These are phyloP conservation scores for Chanos chanos DNA, from an alignment of 2,797 vertebrate genomes.

Conservation along the genomic window DNA sequence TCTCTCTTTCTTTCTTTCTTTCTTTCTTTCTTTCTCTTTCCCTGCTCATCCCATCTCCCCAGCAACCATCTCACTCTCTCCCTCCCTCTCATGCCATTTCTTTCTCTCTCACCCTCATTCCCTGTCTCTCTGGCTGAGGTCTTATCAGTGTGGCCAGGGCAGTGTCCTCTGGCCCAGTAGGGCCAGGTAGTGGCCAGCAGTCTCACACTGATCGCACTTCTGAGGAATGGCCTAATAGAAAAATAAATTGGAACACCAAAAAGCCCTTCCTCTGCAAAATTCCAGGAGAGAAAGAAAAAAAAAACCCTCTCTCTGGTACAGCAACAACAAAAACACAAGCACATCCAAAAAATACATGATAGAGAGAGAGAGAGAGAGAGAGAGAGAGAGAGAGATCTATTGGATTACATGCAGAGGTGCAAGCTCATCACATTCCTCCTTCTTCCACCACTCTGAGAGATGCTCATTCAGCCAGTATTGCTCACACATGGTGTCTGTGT, in stretches of 20 bases:
- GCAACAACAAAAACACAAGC: slow-evolving; percentile 1
- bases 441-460: no score
- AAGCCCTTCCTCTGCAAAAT: slow-evolving; percentile 70
- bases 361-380: background rate
- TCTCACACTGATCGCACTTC: slow-evolving; percentile 59
- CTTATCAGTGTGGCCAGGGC: slow-evolving; percentile 11
- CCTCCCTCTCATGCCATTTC: background rate
- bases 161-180: background rate
- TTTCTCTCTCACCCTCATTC: slow-evolving; percentile 5
- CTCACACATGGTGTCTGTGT: no score
- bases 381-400: background rate
- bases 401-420: slow-evolving; percentile 43
- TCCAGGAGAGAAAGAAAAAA: slow-evolving; percentile 43
- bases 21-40: background rate
- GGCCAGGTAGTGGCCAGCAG: slow-evolving; percentile 2
- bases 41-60: background rate
- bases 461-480: no score
- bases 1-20: background rate
- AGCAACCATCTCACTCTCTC: background rate
- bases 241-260: slow-evolving; percentile 74
- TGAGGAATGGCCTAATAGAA: slow-evolving; percentile 71
- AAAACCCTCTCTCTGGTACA: background rate
- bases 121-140: slow-evolving; percentile 12
- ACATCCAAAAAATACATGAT: slow-evolving; percentile 13
- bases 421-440: slow-evolving; percentile 61